Base-by-base conservation (phyloP, 2,888 invertebrate genomes). In the Shargacucullia verbasci region DNA sequence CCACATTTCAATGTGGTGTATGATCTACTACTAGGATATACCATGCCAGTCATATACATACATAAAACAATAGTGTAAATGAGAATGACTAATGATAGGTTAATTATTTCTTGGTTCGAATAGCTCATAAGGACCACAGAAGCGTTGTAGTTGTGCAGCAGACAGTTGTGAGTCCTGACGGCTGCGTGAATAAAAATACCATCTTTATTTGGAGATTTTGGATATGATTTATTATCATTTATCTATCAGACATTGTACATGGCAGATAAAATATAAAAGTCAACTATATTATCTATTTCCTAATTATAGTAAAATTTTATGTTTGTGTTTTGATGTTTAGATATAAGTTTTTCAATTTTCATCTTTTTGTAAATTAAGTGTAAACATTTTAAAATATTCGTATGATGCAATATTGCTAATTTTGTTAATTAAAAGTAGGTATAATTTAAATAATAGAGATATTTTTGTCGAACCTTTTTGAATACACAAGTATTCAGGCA, bases 331-430 rank as follows among this genome's bases (percentile, higher is more conserved):
- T 45, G 4, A n/a, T n/a, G n/a, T n/a, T 4, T 20, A 3, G 20
- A 20, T 2, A 2, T 20, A 20, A 4, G 20, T 20, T 20, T 20
- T 4, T 20, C 2, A 20, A 20, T 20, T 20, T 20, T 3, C 20
- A 20, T 50, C 35, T 34, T 40, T 46, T 31, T 41, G 45, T 48
- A n/a, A 27, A 13, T 33, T 12, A 20, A 20, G 12, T 38, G 12
- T 52, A 38, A 20, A 65, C 38, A 33, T 39, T 27, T 12, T 53
- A 47, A 14, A 20, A 33, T n/a, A 64, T 34, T 34, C 25, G n/a
- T 50, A n/a, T 20, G 20, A 20, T 4, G 4, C 20, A 20, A 20
- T 20, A 20, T 20, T 20, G 20, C 2, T 20, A 20, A 20, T 20
- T 20, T 20, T 20, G 20, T 20, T 20, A 20, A 20, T 3, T 20